Evolutionary conservation across 2,888 invertebrate genomes (phyloP), one percentile per base, ranked within the genome.

Genomic region (Melangyna quadrimaculata): DNA sequence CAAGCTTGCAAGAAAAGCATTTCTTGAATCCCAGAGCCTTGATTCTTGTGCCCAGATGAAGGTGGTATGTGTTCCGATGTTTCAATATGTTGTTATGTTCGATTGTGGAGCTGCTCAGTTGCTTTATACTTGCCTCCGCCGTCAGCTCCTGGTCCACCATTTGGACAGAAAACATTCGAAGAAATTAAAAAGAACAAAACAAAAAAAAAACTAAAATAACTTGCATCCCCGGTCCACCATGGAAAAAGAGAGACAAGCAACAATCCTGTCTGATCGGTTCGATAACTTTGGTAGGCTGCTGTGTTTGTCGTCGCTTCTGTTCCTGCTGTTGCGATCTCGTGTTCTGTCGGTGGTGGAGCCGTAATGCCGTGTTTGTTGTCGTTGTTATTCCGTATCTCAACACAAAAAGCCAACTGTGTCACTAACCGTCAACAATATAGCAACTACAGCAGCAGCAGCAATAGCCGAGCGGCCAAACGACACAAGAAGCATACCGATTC

Each of bases 251-350:
- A 73, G 63, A 71, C 71, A 72, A 86, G 80, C 77, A 78, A 61
- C 81, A 81, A 86, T 86, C 86, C 86, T 86, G 86, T 86, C 86
- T 70, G 86, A 86, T 86, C 86, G 77, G 81, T 81, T 77, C 69
- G 86, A 86, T 86, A 86, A 86, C 77, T 86, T 81, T 78, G 81
- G 86, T 81, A 78, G 72, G 81, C 77, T 86, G 86, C 86, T 77
- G 81, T 81, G 86, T 78, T 81, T 86, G 86, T 80, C 73, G 81
- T 86, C 86, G 86, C 86, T 86, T 81, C 86, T 81, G 86, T 86
- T 86, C 77, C 81, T 81, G 81, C 81, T 81, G 81, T 81, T 86
- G 86, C 67, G 74, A 73, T 77, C 82, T 78, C 74, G 70, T 83
- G 83, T 83, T 83, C 70, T 78, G 78, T 78, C 75, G 45, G 35